Percentiles rank a stretch among this genome's conserved stretches.
phyloP scores from a whole-genome alignment of 2,888 invertebrate species.

The Melanargia galathea region DNA sequence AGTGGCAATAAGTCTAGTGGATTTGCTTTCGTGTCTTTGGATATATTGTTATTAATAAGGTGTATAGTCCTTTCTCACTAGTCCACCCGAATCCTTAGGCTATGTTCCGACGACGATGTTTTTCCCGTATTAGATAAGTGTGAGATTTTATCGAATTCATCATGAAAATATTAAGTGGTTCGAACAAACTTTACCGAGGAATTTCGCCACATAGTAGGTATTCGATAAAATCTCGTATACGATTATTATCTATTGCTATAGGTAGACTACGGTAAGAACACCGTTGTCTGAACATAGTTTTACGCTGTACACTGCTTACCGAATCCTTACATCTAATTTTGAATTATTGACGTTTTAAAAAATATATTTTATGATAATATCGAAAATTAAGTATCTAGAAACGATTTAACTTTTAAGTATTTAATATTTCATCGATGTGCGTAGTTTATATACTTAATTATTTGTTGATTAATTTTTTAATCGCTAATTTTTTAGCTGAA shows the following conservation, averaged over 20 bases:
- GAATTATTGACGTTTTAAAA: constrained; percentile 71
- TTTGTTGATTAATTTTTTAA: constrained; percentile 27
- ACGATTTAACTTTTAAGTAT: constrained; percentile 54
- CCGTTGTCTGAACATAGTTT: not conserved
- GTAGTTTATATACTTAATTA: constrained; percentile 39
- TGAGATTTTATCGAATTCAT: not conserved
- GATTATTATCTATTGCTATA: too few relatives aligned
- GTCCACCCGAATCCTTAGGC: constrained; percentile 37
- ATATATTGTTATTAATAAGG: constrained; percentile 54
- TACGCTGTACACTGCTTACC: constrained; percentile 76
- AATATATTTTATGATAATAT: constrained; percentile 70
- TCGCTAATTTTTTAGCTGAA: constrained; percentile 42
- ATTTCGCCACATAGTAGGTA: too few relatives aligned
- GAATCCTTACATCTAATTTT: constrained; percentile 70
- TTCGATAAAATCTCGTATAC: not conserved
- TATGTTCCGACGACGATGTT: not conserved
- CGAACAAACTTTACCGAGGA: not conserved
- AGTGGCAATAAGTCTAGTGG: constrained; percentile 79
- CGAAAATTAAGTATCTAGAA: constrained; percentile 62
- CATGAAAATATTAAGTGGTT: not conserved
- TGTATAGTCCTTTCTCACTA: constrained; percentile 56
- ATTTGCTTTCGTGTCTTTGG: constrained; percentile 74
- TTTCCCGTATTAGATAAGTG: not conserved
- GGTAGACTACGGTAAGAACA: not conserved
- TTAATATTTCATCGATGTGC: constrained; percentile 58